Base-by-base conservation (phyloP, 2,888 invertebrate genomes). In the Nycteola revayana region DNA sequence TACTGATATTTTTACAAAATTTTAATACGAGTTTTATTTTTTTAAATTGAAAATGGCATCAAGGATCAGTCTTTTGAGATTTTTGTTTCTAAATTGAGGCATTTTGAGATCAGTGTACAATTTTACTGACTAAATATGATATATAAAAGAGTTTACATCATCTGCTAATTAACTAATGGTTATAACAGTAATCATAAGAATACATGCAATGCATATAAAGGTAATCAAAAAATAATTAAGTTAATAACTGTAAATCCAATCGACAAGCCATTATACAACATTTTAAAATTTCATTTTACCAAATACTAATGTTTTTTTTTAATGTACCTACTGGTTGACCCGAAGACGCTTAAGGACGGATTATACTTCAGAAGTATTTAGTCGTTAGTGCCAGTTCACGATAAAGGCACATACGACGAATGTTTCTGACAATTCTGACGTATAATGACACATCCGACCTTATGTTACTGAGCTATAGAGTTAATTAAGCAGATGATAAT, bases 41-140 rank as follows among this genome's bases (percentile, higher is more conserved):
- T 42, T 58, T 49, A 38, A 42, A 42, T 33, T 20, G 39, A 41
- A 48, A 62, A 60, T 61, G 65, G 60, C 60, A 54, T 50, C 38
- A 35, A 60, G 46, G 50, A 56, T 65, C 65, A 65, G 65, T 65
- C 65, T 65, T 65, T 57, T 50, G 42, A 21, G 50, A 35, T 31
- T 36, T 43, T 32, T 40, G 31, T 39, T 39, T 38, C 30, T 42
- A 49, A 49, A 35, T 47, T 42, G 56, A 56, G 60, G 52, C 41
- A 34, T 49, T 54, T 38, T 55, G 65, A 65, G 65, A 65, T 65
- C 65, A 61, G 37, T 30, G 25, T 31, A 25, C 42, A 32, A 36
- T 35, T 36, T 51, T 48, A 50, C 42, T 36, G 51, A 41, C 59
- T 54, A 58, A 30, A 33, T 9, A 32, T 23, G 9, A 31, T 27